Evolutionary conservation across 2,113 vertebrate species (phyloP).

Genomic region (Montifringilla adamsi): DNA sequence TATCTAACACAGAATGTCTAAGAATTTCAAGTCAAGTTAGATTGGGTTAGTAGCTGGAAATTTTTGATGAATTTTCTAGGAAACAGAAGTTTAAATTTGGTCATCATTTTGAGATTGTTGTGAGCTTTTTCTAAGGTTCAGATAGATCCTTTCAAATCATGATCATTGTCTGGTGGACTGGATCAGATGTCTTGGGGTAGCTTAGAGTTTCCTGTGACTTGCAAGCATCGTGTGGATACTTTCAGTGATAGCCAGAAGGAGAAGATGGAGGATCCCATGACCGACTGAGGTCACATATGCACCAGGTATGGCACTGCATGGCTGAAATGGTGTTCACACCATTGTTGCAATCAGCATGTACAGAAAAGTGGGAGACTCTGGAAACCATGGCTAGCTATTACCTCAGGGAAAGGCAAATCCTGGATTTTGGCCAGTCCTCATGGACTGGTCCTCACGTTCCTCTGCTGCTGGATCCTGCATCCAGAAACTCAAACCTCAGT

Average conservation of each 20-base stretch:
- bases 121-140: neutral
- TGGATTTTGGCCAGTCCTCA: neutral
- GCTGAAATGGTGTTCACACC: neutral
- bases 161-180: neutral
- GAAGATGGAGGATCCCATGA: neutral
- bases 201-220: neutral
- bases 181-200: neutral
- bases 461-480: accelerated
- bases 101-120: neutral
- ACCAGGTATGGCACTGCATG: neutral
- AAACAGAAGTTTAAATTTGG: neutral
- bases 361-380: neutral
- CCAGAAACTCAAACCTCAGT: accelerated
- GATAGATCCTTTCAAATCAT: neutral
- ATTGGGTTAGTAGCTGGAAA: neutral
- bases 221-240: neutral
- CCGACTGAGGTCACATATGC: too few relatives aligned
- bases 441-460: neutral
- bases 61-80: neutral
- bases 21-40: neutral
- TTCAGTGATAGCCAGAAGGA: neutral
- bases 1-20: neutral
- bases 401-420: neutral
- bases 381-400: neutral
- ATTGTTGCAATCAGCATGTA: neutral